These are phyloP conservation scores for Butorides virescens DNA, from an alignment of 2,113 vertebrate genomes.

Conservation along the genomic window DNA sequence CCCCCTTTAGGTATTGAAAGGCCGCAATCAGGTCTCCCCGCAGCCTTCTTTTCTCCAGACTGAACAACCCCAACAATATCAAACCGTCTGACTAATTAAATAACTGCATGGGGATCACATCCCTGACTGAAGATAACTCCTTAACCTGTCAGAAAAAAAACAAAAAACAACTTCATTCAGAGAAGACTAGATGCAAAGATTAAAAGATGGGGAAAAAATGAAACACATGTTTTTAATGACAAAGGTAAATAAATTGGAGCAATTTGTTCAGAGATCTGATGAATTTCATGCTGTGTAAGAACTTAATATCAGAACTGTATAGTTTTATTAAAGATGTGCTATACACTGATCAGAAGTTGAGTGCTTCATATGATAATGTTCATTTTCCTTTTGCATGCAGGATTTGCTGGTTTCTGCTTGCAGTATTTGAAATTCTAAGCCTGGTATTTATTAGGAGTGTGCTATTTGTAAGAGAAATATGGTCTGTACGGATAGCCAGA, in stretches of 20 bases:
- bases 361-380: background rate
- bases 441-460: background rate
- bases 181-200: background rate
- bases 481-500: background rate
- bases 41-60: no score
- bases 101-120: background rate
- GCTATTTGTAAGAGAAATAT: background rate
- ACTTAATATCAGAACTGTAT: background rate
- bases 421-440: background rate
- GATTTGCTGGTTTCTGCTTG: background rate
- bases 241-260: background rate
- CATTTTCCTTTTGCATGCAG: background rate
- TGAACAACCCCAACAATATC: no score
- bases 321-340: background rate
- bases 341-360: background rate
- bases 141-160: background rate
- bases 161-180: background rate
- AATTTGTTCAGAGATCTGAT: background rate
- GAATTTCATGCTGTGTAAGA: background rate
- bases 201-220: background rate
- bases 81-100: background rate
- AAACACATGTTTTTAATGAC: background rate
- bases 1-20: no score
- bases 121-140: background rate
- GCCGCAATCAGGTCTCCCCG: no score